phyloP scores from a whole-genome alignment of 1,140 invertebrate genomes.

The Oryctes rhinoceros region DNA sequence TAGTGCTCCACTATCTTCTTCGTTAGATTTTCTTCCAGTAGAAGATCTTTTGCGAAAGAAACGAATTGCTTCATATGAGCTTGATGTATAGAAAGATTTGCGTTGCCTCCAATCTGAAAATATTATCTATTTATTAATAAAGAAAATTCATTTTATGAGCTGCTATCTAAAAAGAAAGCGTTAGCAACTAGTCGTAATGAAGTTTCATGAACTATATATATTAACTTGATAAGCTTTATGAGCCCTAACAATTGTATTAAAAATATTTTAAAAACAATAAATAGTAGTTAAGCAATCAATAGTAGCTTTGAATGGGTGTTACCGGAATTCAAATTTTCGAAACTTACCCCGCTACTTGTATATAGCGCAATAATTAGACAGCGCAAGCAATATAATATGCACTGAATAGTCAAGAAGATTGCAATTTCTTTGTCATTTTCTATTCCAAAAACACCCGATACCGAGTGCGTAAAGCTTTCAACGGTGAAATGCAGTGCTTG shows the following conservation, averaged over 20 bases:
- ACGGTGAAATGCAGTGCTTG: constrained; percentile 16
- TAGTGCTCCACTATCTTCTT: constrained; percentile 60
- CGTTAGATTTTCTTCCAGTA: constrained; percentile 58
- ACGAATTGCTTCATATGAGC: constrained; percentile 62
- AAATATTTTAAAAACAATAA: too few species aligned
- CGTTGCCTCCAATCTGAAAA: constrained; percentile 45
- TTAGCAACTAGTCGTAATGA: too few species aligned
- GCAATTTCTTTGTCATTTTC: constrained; percentile 31
- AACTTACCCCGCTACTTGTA: constrained; percentile 40
- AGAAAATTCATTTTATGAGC: too few species aligned
- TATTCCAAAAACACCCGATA: constrained; percentile 29
- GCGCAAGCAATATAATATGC: constrained; percentile 9
- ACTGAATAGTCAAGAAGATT: background rate
- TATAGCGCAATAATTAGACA: constrained; percentile 17
- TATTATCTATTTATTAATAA: too few species aligned
- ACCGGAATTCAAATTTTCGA: background rate
- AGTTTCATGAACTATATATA: too few species aligned
- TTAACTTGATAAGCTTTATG: too few species aligned
- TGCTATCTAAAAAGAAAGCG: too few species aligned
- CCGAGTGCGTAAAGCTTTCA: constrained; percentile 11
- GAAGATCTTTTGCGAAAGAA: constrained; percentile 61
- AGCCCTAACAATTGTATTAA: too few species aligned
- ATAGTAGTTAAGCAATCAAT: too few species aligned
- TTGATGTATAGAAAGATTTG: constrained; percentile 62
- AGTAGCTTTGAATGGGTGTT: too few species aligned